Percentiles rank a stretch among this genome's conserved stretches.
Evolutionary conservation across 2,888 invertebrate genomes (phyloP).

Genomic region (Drosophila planitibia): DNA sequence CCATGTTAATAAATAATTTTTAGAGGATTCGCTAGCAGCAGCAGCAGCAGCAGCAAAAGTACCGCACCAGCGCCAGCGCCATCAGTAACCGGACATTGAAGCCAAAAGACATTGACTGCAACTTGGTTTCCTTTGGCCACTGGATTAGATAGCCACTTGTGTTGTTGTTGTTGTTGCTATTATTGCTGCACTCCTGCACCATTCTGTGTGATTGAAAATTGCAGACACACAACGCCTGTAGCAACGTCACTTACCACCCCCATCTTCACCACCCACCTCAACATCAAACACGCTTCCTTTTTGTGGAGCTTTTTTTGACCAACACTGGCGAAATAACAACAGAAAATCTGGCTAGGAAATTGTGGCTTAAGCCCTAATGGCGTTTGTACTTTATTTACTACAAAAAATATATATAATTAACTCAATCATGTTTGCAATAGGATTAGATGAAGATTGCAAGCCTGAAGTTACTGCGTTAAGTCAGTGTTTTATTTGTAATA

Average conservation of each 20-base stretch:
- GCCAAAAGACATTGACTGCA: constrained; percentile 14
- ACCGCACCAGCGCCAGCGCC: constrained; percentile 42
- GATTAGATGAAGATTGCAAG: neutral
- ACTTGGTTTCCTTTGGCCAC: constrained; percentile 23
- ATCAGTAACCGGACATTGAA: constrained; percentile 44
- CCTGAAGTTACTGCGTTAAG: neutral
- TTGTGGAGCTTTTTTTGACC: neutral
- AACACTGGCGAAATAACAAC: neutral
- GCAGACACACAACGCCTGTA: constrained; percentile 37
- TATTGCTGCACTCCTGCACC: constrained; percentile 6
- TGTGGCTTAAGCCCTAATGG: neutral
- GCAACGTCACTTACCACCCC: constrained; percentile 10
- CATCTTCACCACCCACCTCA: neutral
- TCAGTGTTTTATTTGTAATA: neutral
- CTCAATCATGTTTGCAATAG: neutral
- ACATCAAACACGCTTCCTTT: constrained; percentile 4
- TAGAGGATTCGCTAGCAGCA: constrained; percentile 76
- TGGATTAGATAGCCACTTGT: constrained; percentile 49
- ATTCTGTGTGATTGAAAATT: constrained; percentile 46
- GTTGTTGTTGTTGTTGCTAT: constrained; percentile 4
- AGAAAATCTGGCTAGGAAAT: neutral
- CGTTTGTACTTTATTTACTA: neutral
- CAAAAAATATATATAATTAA: neutral
- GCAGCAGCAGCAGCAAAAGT: constrained; percentile 38
- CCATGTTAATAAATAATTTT: constrained; percentile 85